These are phyloP conservation scores for Chrysomela aeneicollis DNA, from an alignment of 2,888 invertebrate genomes.

Conservation along the genomic window DNA sequence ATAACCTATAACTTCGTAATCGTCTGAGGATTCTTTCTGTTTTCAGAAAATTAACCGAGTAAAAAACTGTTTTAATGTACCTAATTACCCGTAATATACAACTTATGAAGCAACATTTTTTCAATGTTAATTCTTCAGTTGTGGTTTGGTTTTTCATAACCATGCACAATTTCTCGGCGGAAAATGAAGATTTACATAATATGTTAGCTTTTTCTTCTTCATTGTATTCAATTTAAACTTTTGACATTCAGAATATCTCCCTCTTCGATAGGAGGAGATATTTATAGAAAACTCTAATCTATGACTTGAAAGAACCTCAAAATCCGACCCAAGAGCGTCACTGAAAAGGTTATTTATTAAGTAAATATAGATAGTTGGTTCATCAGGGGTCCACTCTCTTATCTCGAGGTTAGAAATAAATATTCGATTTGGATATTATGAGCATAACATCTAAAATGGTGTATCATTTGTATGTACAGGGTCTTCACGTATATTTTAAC, in stretches of 20 bases:
- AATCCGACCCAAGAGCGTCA: constrained; percentile 36
- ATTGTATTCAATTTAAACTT: neutral
- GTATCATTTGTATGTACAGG: neutral
- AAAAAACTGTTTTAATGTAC: too few relatives aligned
- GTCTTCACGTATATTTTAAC: too few relatives aligned
- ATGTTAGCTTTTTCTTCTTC: neutral
- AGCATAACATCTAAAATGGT: too few relatives aligned
- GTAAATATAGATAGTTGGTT: constrained; percentile 40
- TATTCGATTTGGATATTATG: neutral
- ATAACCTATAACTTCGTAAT: too few relatives aligned
- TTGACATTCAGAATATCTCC: neutral
- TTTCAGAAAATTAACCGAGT: too few relatives aligned
- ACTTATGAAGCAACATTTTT: too few relatives aligned
- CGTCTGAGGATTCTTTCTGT: too few relatives aligned
- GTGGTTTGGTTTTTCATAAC: too few relatives aligned
- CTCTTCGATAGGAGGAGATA: neutral
- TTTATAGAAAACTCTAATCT: neutral
- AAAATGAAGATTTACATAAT: too few relatives aligned
- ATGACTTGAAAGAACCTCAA: constrained; percentile 31
- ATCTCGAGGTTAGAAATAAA: constrained; percentile 28
- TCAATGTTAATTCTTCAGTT: too few relatives aligned
- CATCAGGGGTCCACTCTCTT: constrained; percentile 39
- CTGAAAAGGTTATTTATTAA: constrained; percentile 35
- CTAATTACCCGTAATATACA: too few relatives aligned
- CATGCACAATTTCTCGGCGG: too few relatives aligned